phyloP scores from a whole-genome alignment of 2,888 invertebrate species.

The Agrochola litura region DNA sequence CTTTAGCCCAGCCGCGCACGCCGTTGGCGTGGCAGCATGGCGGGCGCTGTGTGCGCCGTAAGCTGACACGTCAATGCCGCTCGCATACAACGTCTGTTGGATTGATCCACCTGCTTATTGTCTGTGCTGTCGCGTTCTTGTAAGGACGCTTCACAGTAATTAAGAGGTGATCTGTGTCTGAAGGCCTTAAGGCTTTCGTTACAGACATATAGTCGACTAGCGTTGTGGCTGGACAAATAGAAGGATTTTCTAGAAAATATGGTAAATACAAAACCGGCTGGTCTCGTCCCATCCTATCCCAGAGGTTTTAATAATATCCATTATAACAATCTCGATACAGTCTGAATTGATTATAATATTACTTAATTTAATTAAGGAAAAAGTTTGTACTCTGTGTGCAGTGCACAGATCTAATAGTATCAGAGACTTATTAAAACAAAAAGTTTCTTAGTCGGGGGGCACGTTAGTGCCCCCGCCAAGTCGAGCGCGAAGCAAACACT shows the following conservation, averaged over 20 bases:
- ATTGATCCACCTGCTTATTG: too few relatives aligned
- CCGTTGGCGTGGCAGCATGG: conserved; percentile 59
- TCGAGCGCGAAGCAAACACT: too few relatives aligned
- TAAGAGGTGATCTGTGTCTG: conserved; percentile 22
- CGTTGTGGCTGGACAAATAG: conserved; percentile 54
- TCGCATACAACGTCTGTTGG: too few relatives aligned
- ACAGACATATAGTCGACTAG: conserved; percentile 37
- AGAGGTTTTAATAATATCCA: conserved; percentile 59
- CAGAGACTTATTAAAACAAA: too few relatives aligned
- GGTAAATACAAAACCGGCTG: conserved; percentile 57
- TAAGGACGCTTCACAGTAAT: conserved; percentile 38
- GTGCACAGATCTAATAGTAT: neutral
- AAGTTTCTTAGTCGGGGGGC: conserved; percentile 36
- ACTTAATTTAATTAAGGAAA: neutral
- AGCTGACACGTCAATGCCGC: neutral
- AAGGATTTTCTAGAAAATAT: conserved; percentile 26
- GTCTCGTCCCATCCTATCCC: neutral
- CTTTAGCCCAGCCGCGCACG: conserved; percentile 39
- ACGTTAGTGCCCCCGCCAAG: too few relatives aligned
- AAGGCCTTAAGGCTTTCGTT: conserved; percentile 28
- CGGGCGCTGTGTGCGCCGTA: conserved; percentile 21
- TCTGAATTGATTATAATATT: neutral
- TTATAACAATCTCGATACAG: conserved; percentile 11
- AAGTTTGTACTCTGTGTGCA: neutral
- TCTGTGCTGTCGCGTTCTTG: conserved; percentile 20